Base-by-base conservation (phyloP, 2,113 vertebrate genomes). In the Thamnophis sirtalis region DNA sequence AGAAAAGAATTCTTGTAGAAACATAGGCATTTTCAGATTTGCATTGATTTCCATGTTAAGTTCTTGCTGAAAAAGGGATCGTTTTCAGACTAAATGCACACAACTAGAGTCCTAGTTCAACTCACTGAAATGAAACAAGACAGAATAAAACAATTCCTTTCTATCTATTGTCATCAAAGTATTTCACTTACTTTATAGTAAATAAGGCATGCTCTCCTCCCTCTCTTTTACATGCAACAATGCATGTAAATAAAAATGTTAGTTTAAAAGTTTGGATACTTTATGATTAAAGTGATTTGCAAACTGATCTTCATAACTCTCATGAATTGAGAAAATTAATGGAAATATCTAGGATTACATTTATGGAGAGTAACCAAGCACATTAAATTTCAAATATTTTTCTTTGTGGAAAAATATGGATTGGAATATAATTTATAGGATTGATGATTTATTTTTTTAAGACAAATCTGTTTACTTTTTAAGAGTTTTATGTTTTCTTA, bases 21-120 rank as follows among this genome's bases (percentile, higher is more conserved):
- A 55, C 5, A 84, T 53, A 24, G n/a, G 1, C 24, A 0, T 86
- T 93, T 92, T 86, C 13, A 60, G 87, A 91, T 89, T 91, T 89
- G 90, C 91, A 92, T 92, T 92, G 88, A 92, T 89, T 92, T 92
- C 88, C 88, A 92, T 92, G 89, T 92, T 89, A 92, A 92, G 89
- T 51, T 86, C 91, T 60, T 54, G 22, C 48, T 89, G 91, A 55
- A 92, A 86, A 89, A 51, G 28, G 80, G 43, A 63, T 89, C 80
- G 38, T 92, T 92, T 92, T 63, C 87, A 92, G 55, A 85, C 63
- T 89, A 91, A 91, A 86, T 88, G 43, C 58, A 38, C 56, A 55
- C n/a, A 56, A 86, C 19, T 86, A 86, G 80, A 63, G 49, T 28
- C 68, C 0, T 90, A 89, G 88, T 51, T 90, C 21, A 91, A 55